Conservation (phyloP, 2,888 invertebrate genomes). For the Brachycybe producta region DNA sequence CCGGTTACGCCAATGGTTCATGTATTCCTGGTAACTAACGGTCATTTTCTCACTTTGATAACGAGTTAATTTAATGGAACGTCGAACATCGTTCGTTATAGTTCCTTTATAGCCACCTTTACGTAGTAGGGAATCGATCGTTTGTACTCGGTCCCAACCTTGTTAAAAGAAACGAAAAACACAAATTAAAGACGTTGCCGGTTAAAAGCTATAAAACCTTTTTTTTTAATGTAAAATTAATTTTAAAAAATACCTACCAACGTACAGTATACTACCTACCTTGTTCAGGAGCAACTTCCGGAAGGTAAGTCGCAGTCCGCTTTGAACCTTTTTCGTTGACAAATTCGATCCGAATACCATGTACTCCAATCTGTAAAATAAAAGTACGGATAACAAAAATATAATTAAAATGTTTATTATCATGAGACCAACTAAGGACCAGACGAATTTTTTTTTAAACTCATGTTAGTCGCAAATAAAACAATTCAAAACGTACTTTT, state of each 20-base stretch:
- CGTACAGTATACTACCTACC: constrained; percentile 44
- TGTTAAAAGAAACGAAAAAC: constrained; percentile 26
- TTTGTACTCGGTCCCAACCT: constrained; percentile 99
- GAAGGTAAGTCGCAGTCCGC: constrained; percentile 94
- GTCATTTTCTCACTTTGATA: constrained; percentile 94
- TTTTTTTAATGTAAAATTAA: background rate
- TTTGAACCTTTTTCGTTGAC: constrained; percentile 80
- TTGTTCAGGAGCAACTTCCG: constrained; percentile 96
- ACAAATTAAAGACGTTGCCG: background rate
- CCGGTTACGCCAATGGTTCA: constrained; percentile 42
- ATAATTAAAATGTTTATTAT: background rate
- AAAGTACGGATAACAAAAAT: background rate
- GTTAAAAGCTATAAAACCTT: background rate
- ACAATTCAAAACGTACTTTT: no score
- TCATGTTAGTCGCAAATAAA: no score
- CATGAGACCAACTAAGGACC: no score
- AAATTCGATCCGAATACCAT: constrained; percentile 97
- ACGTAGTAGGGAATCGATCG: constrained; percentile 89
- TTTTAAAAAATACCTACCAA: background rate
- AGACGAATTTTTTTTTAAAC: no score
- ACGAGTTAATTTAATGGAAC: constrained; percentile 82
- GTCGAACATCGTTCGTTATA: constrained; percentile 75
- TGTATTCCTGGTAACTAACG: constrained; percentile 68
- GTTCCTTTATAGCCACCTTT: constrained; percentile 92
- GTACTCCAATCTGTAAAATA: constrained; percentile 51